Evolutionary conservation across 2,797 vertebrate genomes (phyloP), one percentile per base, ranked within the genome.

Genomic region (Bucorvus abyssinicus): DNA sequence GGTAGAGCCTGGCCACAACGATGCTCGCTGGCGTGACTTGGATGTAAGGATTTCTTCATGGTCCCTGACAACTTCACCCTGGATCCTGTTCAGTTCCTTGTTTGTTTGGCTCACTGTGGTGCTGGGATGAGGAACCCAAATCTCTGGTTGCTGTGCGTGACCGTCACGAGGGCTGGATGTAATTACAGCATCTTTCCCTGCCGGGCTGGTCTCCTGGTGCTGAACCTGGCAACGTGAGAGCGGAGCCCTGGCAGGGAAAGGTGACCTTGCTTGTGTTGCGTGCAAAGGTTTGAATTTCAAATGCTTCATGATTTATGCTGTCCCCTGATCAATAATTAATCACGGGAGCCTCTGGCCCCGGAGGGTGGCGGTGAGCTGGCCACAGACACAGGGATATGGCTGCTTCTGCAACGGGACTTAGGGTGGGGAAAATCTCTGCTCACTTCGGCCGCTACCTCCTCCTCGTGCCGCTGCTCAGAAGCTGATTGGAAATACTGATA

Each of bases 361-460:
- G 45, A 47, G 19, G 27, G 14, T 3, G 1, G 27, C 1, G 3
- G 22, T 1, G 50, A 52, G 22, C 19, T 26, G 57, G 12, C 57
- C 30, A n/a, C 0, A 0, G n/a, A 15, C 22, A 22, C 1, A 1
- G 56, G 42, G 36, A 49, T 59, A 55, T 0, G 10, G 30, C 49
- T 56, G 32, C 30, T 70, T 34, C 64, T 45, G 64, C 53, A 60
- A 16, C 40, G 59, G 56, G 40, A 30, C 12, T 60, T 32, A 6
- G 64, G 24, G 69, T 8, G 21, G 23, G 29, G 20, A 53, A 16
- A 71, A 64, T 29, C 7, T 36, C 30, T 16, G 13, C 29, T 56
- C 0, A 0, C 36, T 76, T 81, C 40, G 69, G 65, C 30, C 42
- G 53, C 12, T 19, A 9, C 9, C 22, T 14, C 36, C 30, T 40